phyloP scores from a whole-genome alignment of 37 sponge, comb jelly and placozoan genomes.

The Halichondria panicea region DNA sequence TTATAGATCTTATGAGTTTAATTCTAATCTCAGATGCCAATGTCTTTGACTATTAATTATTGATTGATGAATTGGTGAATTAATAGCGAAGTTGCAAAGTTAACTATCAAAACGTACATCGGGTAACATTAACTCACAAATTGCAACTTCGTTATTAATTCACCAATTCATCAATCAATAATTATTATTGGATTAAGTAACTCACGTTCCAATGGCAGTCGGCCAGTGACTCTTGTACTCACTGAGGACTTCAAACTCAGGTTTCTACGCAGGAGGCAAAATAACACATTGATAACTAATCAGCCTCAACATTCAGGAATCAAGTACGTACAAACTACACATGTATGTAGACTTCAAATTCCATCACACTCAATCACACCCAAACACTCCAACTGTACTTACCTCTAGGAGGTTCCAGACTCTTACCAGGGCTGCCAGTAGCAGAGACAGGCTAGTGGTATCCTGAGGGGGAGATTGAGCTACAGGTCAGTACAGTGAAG shows the following conservation, averaged over 20 bases:
- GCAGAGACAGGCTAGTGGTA: conserved; percentile 29
- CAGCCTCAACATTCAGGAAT: not conserved
- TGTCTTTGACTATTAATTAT: too few relatives aligned
- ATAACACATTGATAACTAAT: not conserved
- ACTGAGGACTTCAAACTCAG: conserved; percentile 42
- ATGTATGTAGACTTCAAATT: not conserved
- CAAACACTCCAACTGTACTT: not conserved
- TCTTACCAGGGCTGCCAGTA: conserved; percentile 63
- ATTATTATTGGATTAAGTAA: not conserved
- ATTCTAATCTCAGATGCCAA: too few relatives aligned
- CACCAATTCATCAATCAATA: too few relatives aligned
- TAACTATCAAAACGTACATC: too few relatives aligned
- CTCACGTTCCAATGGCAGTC: conserved; percentile 77
- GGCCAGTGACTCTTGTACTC: conserved; percentile 68
- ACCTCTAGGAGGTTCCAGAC: conserved; percentile 73
- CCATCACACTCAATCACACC: not conserved
- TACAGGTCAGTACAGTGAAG: not conserved
- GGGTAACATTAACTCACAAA: too few relatives aligned
- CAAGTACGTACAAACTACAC: not conserved
- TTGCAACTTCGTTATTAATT: too few relatives aligned
- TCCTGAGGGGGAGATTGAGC: conserved; percentile 18
- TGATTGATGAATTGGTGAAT: too few relatives aligned
- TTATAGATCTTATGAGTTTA: too few relatives aligned
- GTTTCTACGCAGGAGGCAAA: conserved; percentile 41
- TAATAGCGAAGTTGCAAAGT: too few relatives aligned